A percentile compares a stretch with the other conserved stretches of the same genome.
Evolutionary conservation across 2,797 vertebrate species (phyloP).

Genomic region (Gymnothorax reevesii): DNA sequence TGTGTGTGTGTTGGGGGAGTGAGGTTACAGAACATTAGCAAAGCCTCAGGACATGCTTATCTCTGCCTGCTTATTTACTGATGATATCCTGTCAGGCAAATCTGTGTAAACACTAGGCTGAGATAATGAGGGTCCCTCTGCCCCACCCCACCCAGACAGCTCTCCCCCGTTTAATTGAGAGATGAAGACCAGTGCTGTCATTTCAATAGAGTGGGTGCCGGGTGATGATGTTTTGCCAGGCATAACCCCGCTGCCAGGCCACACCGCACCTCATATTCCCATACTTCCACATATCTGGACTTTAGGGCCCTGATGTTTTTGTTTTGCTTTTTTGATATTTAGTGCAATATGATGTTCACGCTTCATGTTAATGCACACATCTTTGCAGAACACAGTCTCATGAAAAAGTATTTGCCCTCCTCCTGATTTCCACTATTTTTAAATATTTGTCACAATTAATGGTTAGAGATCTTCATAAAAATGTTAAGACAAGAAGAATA

Average conservation of each 20-base stretch:
- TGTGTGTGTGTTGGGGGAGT: background rate
- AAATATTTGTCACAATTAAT: too few relatives aligned
- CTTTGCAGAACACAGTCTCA: too few relatives aligned
- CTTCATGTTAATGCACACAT: too few relatives aligned
- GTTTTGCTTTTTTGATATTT: too few relatives aligned
- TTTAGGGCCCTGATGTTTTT: conserved; percentile 27
- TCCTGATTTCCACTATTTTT: too few relatives aligned
- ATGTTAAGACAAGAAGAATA: too few relatives aligned
- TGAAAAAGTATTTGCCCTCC: too few relatives aligned
- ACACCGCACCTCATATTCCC: conserved; percentile 49
- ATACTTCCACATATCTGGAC: conserved; percentile 66
- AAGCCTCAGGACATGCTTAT: conserved; percentile 60
- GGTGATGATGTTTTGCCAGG: background rate
- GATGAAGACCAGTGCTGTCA: conserved; percentile 28
- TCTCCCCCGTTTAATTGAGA: conserved; percentile 18
- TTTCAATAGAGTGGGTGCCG: background rate
- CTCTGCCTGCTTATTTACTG: conserved; percentile 70
- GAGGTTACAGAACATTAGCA: conserved; percentile 52
- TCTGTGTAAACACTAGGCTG: conserved; percentile 71
- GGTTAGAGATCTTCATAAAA: too few relatives aligned
- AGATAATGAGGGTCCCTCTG: conserved; percentile 65
- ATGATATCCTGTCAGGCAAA: conserved; percentile 69
- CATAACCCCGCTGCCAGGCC: background rate
- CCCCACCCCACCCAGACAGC: conserved; percentile 30
- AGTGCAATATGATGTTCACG: too few relatives aligned